Evolutionary conservation across 2,888 invertebrate species (phyloP).

Genomic region (Cyclophora albipunctata): DNA sequence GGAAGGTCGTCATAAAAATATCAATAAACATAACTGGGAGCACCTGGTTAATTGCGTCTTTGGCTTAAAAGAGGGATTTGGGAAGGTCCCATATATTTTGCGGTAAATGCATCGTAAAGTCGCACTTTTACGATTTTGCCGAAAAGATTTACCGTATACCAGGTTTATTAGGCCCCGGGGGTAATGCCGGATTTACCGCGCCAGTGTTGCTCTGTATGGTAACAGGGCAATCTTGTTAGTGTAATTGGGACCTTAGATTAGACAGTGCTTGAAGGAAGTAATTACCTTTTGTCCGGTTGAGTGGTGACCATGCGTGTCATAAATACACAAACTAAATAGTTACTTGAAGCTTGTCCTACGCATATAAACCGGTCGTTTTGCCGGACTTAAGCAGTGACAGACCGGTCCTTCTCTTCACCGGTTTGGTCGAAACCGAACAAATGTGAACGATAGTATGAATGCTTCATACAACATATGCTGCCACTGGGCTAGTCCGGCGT

Average conservation of each 20-base stretch:
- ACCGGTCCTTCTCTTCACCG: too few species aligned
- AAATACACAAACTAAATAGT: too few species aligned
- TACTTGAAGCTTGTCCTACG: too few species aligned
- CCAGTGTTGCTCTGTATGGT: constrained; percentile 9
- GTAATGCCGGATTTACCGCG: constrained; percentile 13
- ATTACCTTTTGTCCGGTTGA: constrained; percentile 11
- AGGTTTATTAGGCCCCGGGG: constrained; percentile 32
- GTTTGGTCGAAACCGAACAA: too few species aligned
- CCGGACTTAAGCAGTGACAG: too few species aligned
- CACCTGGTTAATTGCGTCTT: constrained; percentile 20
- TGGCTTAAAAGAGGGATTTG: constrained; percentile 17
- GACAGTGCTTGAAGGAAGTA: constrained; percentile 11
- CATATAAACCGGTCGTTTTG: too few species aligned
- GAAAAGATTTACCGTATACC: constrained; percentile 39
- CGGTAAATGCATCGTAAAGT: constrained; percentile 42
- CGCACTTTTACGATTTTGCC: constrained; percentile 38
- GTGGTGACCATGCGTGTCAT: too few species aligned
- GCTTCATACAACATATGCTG: too few species aligned
- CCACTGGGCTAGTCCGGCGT: too few species aligned
- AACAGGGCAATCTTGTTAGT: constrained; percentile 21
- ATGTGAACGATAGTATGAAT: too few species aligned
- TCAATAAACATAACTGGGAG: constrained; percentile 33
- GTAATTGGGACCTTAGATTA: constrained; percentile 20
- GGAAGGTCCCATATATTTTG: constrained; percentile 22
- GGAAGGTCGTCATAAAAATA: constrained; percentile 26